These are phyloP conservation scores for Oncorhynchus kisutch DNA, from an alignment of 2,113 vertebrate species.

Conservation along the genomic window DNA sequence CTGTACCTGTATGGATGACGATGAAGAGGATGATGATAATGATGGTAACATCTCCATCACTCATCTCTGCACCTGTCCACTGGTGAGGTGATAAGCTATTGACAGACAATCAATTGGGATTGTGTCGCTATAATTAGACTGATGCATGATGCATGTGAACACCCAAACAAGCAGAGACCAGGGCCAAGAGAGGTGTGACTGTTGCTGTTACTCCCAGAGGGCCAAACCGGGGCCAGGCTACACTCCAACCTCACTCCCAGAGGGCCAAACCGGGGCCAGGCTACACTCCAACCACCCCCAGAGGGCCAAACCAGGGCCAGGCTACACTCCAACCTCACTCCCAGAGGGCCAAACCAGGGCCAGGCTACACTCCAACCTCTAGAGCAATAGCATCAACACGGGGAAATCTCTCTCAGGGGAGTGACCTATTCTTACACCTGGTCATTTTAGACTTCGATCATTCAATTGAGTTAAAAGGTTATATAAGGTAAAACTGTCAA, in stretches of 20 bases:
- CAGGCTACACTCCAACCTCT: neutral
- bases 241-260: neutral
- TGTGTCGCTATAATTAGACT: conserved; percentile 2
- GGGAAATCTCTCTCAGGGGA: neutral
- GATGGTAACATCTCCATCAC: no score
- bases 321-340: no score
- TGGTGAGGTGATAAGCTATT: no score
- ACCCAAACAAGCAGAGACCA: neutral
- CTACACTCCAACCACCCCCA: neutral
- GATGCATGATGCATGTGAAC: conserved; percentile 4
- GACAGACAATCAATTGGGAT: neutral
- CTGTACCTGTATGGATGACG: neutral
- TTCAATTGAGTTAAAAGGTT: no score
- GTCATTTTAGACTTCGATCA: no score
- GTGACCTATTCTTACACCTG: no score
- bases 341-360: neutral
- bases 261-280: neutral
- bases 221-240: neutral
- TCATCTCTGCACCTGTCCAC: no score
- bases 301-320: no score
- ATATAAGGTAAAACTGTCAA: no score
- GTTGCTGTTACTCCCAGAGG: neutral
- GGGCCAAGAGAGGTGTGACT: conserved; percentile 7
- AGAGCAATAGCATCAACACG: neutral
- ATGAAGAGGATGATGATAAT: neutral